Evolutionary conservation across 2,113 vertebrate species (phyloP).

Genomic region (Columbina picui): DNA sequence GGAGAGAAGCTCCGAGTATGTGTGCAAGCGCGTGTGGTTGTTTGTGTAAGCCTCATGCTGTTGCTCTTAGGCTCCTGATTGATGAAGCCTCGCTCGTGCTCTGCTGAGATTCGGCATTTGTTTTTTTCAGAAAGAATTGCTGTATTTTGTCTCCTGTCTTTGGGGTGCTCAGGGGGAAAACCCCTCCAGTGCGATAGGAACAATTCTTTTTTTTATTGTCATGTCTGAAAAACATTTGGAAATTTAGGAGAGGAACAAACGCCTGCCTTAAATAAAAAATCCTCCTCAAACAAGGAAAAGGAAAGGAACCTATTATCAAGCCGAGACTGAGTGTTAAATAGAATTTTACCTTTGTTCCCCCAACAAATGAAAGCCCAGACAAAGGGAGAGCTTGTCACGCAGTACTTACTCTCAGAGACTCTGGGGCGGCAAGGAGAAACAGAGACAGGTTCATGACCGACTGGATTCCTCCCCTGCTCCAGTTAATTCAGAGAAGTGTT

Average conservation of each 20-base stretch:
- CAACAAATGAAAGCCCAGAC: not conserved
- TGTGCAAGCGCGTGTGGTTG: not conserved
- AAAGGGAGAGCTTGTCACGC: not conserved
- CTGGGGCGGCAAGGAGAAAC: not conserved
- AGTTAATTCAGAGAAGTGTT: not conserved
- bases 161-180: not conserved
- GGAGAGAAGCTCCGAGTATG: not conserved
- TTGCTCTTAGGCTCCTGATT: not conserved
- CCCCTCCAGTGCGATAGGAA: not conserved
- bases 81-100: not conserved
- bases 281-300: not conserved
- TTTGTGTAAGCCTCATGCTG: not conserved
- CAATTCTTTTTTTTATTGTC: not conserved
- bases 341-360: not conserved
- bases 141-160: slow-evolving; percentile 16
- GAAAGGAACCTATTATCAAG: not conserved
- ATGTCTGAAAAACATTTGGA: not conserved
- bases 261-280: not conserved
- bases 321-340: not conserved
- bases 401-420: not conserved
- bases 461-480: not conserved
- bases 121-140: not conserved
- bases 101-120: not conserved
- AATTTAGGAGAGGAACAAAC: not conserved
- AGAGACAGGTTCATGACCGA: not conserved